Evolutionary conservation across 2,888 invertebrate species (phyloP), one percentile per base, ranked within the genome.

Genomic region (Zeuzera pyrina): DNA sequence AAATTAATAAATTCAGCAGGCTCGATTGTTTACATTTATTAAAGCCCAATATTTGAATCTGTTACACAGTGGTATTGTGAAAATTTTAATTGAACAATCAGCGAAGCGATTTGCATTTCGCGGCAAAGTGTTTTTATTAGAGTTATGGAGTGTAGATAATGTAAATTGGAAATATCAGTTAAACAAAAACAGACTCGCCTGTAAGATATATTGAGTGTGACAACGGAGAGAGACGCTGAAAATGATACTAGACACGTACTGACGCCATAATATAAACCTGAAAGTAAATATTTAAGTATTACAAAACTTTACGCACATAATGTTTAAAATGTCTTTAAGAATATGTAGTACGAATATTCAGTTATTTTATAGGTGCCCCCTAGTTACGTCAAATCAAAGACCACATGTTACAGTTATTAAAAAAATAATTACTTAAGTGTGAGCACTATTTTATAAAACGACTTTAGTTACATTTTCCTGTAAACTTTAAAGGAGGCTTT

Each of bases 161-260:
- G 8, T 19, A 6, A 5, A 19, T 6, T 19, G 19, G 8, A 6
- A 8, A 19, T 4, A 19, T 4, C 8, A 19, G 19, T 8, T 19
- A 19, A 19, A 19, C 19, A 6, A 8, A 11, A 15, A 14, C 11
- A 28, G 13, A 28, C 78, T 79, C 67, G 79, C 84, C 84, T 86
- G 84, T 94, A 93, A 70, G 94, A 93, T 57, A 94, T 89, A 68
- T 93, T 94, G 41, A 94, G 84, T 2, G 94, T 94, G 35, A 94
- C 91, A 32, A 94, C 94, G 0, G 93, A 92, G 31, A 92, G 78
- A 1, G 91, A 92, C 1, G 91, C 91, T 3, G 92, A 92, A 57
- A 92, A 91, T 0, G 92, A 91, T 24, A 93, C 92, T 45, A 93
- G 73, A 49, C 92, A 92, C 52, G 92, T 92, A 68, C 91, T 91